Evolutionary conservation across 2,797 vertebrate species (phyloP), one percentile per base, ranked within the genome.

Genomic region (Thamnophis elegans): DNA sequence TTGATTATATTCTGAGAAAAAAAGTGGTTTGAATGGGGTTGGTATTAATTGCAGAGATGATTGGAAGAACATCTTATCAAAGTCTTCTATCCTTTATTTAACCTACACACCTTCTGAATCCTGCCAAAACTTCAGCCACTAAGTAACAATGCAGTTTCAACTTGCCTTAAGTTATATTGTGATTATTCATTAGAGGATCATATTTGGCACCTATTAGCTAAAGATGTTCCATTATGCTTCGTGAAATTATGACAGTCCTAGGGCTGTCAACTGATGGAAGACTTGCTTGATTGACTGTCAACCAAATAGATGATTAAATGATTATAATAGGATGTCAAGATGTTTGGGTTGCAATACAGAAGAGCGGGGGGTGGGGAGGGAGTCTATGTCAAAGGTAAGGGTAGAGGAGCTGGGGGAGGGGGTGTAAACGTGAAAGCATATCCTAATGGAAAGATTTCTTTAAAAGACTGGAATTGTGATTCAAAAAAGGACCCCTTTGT

Each of bases 251-350:
- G 25, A 85, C 58, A 42, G 53, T 42, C 78, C 73, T 92, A 54
- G 78, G n/a, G 88, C 88, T 92, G 88, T 92, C 91, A 92, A 92
- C 62, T 88, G 86, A 73, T 85, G 58, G 91, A 89, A 92, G 73
- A 92, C 62, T 42, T 54, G 32, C 88, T 78, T 89, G 91, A 85
- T 85, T 92, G 87, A 89, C 73, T 89, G 91, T 89, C 88, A 92
- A 42, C 56, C 73, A 89, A 89, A 92, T 89, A 85, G 32, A 85
- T 62, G 88, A 85, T 89, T 89, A 92, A 89, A 62, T 92, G 51
- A 92, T 92, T 92, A 89, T 85, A 85, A 92, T 89, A 73, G 28
- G 56, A 92, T 92, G 88, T 85, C 58, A 89, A 89, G 91, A 89
- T 62, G 78, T 92, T 85, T 88, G 88, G 78, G 47, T 59, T 92